Base-by-base conservation (phyloP, 1,140 invertebrate genomes). In the Cotesia typhae region DNA sequence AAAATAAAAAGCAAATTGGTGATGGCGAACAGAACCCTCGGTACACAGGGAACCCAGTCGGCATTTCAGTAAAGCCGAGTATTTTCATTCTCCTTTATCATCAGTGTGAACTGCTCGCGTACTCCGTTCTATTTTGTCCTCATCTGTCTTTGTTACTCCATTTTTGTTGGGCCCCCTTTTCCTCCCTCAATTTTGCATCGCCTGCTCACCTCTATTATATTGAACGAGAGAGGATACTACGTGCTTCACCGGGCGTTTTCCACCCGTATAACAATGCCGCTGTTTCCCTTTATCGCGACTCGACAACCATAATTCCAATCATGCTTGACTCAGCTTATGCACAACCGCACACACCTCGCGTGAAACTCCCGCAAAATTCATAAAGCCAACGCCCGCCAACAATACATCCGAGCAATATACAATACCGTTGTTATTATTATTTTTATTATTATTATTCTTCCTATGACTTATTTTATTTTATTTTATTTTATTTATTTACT, bases 311-410 rank as follows among this genome's bases (percentile, higher is more conserved):
- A 79, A 80, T 80, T 78, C 75, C 78, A 75, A 80, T 79, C 78
- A 76, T 75, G 77, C 79, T 80, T 79, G 76, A 77, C 79, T 80
- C 79, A 80, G 79, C 79, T 79, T 76, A 55, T 71, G 70, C 78
- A 75, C 76, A 79, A 79, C 75, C 78, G 77, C 75, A 77, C 66
- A 78, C 41, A 75, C 74, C 71, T 73, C 71, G 75, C 63, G 63
- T 17, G 63, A 51, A 65, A 17, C 17, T n/a, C 14, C n/a, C 38
- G 53, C 66, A 41, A 53, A 77, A 79, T 79, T 79, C 74, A 78
- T 79, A 79, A 78, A 78, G 70, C 73, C 71, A 76, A 78, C 77
- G 74, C 76, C 74, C 73, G 52, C n/a, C 72, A 67, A 65, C 41
- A 47, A 47, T 47, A 47, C 41, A 47, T 10, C 41, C 6, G 41